These are phyloP conservation scores for Megaceryle alcyon DNA, from an alignment of 2,797 vertebrate genomes.

Conservation along the genomic window DNA sequence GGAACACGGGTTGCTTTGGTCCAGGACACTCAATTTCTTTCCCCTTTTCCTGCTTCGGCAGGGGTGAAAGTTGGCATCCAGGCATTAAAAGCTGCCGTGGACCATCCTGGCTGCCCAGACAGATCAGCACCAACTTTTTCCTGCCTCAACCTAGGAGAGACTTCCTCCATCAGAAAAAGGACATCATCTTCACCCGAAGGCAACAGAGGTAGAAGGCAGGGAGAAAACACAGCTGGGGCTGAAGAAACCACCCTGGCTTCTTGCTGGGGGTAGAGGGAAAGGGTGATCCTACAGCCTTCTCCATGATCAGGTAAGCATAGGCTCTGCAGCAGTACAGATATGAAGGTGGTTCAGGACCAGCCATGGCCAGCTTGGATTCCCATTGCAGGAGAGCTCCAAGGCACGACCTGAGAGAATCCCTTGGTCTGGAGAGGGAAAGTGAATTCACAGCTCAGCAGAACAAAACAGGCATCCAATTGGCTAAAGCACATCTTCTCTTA, in stretches of 20 bases:
- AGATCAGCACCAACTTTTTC: not conserved
- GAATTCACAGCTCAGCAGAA: conserved; percentile 57
- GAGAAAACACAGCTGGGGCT: not conserved
- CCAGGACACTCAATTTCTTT: not conserved
- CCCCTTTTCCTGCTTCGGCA: too few relatives aligned
- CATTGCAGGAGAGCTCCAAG: not conserved
- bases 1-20: not conserved
- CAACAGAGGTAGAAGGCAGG: not conserved
- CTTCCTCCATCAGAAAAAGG: not conserved
- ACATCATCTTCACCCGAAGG: accelerated
- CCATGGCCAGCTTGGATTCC: not conserved
- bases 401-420: not conserved
- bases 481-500: conserved; percentile 18
- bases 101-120: accelerated
- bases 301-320: not conserved
- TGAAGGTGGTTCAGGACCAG: not conserved
- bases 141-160: not conserved
- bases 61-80: not conserved
- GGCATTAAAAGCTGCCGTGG: not conserved
- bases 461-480: not conserved
- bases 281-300: not conserved
- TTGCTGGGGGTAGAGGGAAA: not conserved
- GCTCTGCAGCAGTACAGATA: not conserved
- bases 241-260: not conserved
- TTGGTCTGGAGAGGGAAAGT: not conserved